Conservation (phyloP, 2,113 vertebrate genomes). For the Gila orcuttii region DNA sequence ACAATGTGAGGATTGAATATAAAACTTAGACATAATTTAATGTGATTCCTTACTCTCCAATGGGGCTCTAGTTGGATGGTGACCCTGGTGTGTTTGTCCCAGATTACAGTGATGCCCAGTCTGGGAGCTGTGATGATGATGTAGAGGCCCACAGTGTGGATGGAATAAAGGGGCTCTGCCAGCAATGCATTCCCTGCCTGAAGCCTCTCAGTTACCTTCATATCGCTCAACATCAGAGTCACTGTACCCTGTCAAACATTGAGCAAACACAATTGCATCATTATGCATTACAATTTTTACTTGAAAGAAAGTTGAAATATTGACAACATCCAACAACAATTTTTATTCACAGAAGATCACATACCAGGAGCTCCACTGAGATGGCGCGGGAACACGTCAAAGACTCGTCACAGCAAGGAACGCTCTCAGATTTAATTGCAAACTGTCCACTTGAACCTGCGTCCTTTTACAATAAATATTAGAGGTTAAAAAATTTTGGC, state of each 20-base stretch:
- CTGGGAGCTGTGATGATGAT: constrained; percentile 73
- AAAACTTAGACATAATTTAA: not conserved
- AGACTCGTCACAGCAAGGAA: constrained; percentile 84
- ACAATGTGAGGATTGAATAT: not conserved
- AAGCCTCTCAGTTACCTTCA: constrained; percentile 59
- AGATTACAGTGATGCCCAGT: constrained; percentile 77
- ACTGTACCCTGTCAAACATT: constrained; percentile 58
- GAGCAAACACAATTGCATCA: not conserved
- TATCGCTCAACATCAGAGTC: constrained; percentile 66
- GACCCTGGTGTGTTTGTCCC: constrained; percentile 84
- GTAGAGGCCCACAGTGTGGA: constrained; percentile 80
- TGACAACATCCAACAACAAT: not conserved
- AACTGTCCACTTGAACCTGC: constrained; percentile 74
- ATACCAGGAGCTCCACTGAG: constrained; percentile 75
- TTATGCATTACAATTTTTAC: not conserved
- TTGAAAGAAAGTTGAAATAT: not conserved
- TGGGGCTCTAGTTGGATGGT: constrained; percentile 69
- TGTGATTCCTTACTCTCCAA: constrained; percentile 74
- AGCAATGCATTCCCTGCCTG: constrained; percentile 33
- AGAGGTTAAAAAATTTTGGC: not conserved
- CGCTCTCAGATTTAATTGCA: constrained; percentile 78
- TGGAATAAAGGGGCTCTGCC: constrained; percentile 65
- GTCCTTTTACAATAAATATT: constrained; percentile 68
- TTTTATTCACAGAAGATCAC: not conserved
- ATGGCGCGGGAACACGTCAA: constrained; percentile 83